Evolutionary conservation across 2,113 vertebrate species (phyloP).

Genomic region (Orcinus orca): DNA sequence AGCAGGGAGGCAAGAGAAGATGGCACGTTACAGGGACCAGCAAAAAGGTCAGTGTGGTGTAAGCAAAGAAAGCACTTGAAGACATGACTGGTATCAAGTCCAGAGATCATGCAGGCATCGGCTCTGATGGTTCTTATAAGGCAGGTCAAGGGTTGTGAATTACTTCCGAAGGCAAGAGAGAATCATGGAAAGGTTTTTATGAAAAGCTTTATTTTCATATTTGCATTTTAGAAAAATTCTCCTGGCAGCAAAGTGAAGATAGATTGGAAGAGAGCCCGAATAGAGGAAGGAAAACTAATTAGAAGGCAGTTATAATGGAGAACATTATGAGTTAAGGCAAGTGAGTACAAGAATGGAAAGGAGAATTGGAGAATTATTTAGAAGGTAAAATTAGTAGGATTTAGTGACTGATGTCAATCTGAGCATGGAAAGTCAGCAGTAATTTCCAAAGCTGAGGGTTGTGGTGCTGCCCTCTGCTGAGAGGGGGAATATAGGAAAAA

Average conservation of each 20-base stretch:
- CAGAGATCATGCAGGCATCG: background rate
- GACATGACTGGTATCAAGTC: background rate
- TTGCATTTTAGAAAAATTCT: constrained; percentile 8
- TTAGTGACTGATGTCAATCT: background rate
- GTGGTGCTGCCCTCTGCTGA: background rate
- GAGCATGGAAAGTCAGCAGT: background rate
- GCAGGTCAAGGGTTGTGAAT: background rate
- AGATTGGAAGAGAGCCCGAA: background rate
- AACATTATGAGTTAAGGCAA: background rate
- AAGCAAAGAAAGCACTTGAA: background rate
- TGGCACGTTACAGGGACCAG: background rate
- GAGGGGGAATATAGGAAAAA: background rate
- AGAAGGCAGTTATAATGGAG: background rate
- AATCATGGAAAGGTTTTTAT: constrained; percentile 25
- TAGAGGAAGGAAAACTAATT: background rate
- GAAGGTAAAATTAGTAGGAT: background rate
- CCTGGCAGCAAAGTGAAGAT: background rate
- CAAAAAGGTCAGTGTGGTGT: background rate
- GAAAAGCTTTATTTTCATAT: constrained; percentile 30
- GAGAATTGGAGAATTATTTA: constrained; percentile 1
- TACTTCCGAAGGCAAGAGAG: background rate
- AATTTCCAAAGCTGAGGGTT: background rate
- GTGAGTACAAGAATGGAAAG: background rate
- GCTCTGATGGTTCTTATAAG: background rate
- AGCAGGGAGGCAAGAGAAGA: background rate